Percentiles rank a stretch among this genome's conserved stretches.
These are phyloP conservation scores for Dunckerocampus dactyliophorus DNA, from an alignment of 2,113 vertebrate genomes.

Conservation along the genomic window DNA sequence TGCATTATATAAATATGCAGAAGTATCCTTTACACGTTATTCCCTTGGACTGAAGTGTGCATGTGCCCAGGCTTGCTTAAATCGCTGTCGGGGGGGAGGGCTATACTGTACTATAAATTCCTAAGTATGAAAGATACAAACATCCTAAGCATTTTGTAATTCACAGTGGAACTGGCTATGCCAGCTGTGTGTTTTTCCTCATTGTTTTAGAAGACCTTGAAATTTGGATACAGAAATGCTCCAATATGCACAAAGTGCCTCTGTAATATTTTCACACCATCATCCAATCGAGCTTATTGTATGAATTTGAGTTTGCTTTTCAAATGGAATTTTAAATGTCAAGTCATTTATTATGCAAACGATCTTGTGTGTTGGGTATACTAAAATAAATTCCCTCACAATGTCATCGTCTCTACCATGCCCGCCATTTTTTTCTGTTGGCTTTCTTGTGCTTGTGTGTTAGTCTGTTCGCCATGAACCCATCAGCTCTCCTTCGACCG, in stretches of 20 bases:
- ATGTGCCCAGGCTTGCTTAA: conserved; percentile 14
- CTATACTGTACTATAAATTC: conserved; percentile 1
- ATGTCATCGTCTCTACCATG: not conserved
- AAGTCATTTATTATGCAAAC: conserved; percentile 40
- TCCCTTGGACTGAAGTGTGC: conserved; percentile 22
- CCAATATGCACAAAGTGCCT: conserved; percentile 10
- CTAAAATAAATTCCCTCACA: conserved; percentile 20
- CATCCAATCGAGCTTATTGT: conserved; percentile 11
- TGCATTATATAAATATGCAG: conserved; percentile 45
- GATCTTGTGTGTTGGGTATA: conserved; percentile 19
- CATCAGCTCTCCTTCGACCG: not conserved
- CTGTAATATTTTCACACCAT: conserved; percentile 42
- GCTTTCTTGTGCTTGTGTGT: not conserved
- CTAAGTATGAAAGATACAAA: not conserved
- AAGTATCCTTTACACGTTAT: conserved; percentile 39
- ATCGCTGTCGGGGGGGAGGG: not conserved
- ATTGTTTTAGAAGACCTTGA: conserved; percentile 14
- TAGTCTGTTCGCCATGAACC: not conserved
- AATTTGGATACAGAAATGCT: conserved; percentile 16
- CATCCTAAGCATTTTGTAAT: conserved; percentile 1
- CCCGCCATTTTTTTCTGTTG: not conserved
- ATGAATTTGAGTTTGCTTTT: conserved; percentile 41
- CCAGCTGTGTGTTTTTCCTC: not conserved
- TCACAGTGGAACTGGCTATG: conserved; percentile 5
- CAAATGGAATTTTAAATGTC: conserved; percentile 42